Base-by-base conservation (phyloP, 2,888 invertebrate species). In the Pachydiplax longipennis region DNA sequence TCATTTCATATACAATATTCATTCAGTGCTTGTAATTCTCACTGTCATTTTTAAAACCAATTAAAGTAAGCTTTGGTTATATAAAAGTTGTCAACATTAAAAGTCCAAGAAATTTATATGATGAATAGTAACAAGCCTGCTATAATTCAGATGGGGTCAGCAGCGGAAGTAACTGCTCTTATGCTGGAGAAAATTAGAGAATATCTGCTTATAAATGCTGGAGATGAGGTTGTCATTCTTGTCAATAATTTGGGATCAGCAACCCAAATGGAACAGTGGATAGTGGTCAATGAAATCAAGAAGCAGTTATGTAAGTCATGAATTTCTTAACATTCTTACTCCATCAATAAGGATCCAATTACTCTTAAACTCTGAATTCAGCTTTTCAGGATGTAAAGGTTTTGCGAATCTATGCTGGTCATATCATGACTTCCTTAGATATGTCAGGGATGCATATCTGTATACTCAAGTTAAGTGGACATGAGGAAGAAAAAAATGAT, bases 201-300 rank as follows among this genome's bases (percentile, higher is more conserved):
- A 40, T 92, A 93, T 44, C 92, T 94, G 12, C 80, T 92, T n/a
- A 91, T 94, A 15, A 91, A 92, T 53, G 83, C 92, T 87, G 94
- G 93, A 25, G 92, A 92, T 82, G 92, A 93, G 90, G 95, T 97
- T 1, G 96, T 95, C 0, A 95, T 96, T 13, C 94, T 98, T 92
- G 93, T 98, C 8, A 97, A 98, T 94, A 98, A 98, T 93, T 94
- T 97, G 90, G 98, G 98, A 44, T 96, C 96, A 1, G 95, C 97
- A 0, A 96, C 97, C 0, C 95, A 96, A 91, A 93, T 98, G 91
- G 98, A 98, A 93, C 96, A 97, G 94, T 96, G 96, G 92, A 95
- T 97, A 90, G 94, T 97, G 15, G 95, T 95, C 90, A 95, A 95
- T 12, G 97, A 97, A 93, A 95, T 96, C 0, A 95, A 96, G 44